Percentiles rank a stretch among this genome's conserved stretches.
phyloP scores from a whole-genome alignment of 2,888 invertebrate genomes.

The Amphipoea oculea region DNA sequence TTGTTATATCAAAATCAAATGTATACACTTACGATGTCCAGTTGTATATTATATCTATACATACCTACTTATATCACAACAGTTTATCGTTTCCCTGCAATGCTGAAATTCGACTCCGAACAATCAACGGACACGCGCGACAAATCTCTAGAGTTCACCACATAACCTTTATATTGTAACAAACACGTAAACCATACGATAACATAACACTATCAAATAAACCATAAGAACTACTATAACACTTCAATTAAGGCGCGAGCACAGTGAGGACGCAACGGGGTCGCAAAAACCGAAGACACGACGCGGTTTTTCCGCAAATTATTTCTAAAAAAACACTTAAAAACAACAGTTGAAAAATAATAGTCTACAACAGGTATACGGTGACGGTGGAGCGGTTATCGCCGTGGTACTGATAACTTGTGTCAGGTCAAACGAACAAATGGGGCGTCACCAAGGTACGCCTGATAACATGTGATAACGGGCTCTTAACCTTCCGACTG shows the following conservation, averaged over 20 bases:
- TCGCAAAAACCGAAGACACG: not conserved
- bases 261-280: not conserved
- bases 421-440: conserved; percentile 91
- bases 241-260: not conserved
- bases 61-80: conserved; percentile 51
- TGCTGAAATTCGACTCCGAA: conserved; percentile 44
- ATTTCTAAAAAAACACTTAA: conserved; percentile 46
- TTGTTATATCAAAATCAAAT: conserved; percentile 12
- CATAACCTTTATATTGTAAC: conserved; percentile 52
- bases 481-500: conserved; percentile 89
- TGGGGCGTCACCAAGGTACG: conserved; percentile 86
- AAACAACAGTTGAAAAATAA: conserved; percentile 78
- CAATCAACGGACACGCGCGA: conserved; percentile 58
- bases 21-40: conserved; percentile 15
- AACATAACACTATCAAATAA: conserved; percentile 40
- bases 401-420: conserved; percentile 88
- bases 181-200: conserved; percentile 15
- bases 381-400: conserved; percentile 85
- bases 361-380: conserved; percentile 80
- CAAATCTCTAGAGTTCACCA: conserved; percentile 47
- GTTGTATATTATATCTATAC: conserved; percentile 22
- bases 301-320: conserved; percentile 35
- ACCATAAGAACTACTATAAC: conserved; percentile 7
- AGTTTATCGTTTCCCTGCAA: conserved; percentile 30
- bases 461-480: conserved; percentile 88